Conservation (phyloP, 2,113 vertebrate genomes). For the Cairina moschata region DNA sequence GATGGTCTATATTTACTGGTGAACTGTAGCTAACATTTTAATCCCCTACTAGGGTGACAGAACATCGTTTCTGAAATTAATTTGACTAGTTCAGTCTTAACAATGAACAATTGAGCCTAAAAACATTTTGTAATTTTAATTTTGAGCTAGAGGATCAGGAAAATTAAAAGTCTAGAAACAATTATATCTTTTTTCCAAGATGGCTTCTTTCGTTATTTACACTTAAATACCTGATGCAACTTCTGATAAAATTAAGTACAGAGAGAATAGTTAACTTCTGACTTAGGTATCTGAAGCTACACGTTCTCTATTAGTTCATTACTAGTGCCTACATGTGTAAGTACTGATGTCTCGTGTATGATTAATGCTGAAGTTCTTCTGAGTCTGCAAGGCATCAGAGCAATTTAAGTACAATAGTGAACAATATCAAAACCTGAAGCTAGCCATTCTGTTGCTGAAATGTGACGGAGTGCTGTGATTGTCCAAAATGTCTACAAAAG, state of each 20-base stretch:
- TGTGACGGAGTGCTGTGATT: neutral
- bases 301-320: neutral
- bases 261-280: conserved; percentile 15
- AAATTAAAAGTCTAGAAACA: conserved; percentile 2
- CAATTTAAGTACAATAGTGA: neutral
- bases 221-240: neutral
- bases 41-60: conserved; percentile 19
- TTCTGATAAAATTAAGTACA: neutral
- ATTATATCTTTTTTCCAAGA: neutral
- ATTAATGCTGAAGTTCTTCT: neutral
- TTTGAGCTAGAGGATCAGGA: neutral
- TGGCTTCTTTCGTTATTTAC: neutral
- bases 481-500: neutral
- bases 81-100: conserved; percentile 20
- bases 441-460: neutral
- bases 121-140: neutral
- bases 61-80: conserved; percentile 15
- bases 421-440: neutral
- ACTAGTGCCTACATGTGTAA: neutral
- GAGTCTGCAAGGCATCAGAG: neutral
- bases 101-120: neutral
- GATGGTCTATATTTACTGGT: conserved; percentile 29
- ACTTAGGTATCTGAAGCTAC: neutral
- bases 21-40: conserved; percentile 9
- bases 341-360: neutral